These are phyloP conservation scores for Amazona vittata DNA, from an alignment of 2,113 vertebrate genomes.

Conservation along the genomic window DNA sequence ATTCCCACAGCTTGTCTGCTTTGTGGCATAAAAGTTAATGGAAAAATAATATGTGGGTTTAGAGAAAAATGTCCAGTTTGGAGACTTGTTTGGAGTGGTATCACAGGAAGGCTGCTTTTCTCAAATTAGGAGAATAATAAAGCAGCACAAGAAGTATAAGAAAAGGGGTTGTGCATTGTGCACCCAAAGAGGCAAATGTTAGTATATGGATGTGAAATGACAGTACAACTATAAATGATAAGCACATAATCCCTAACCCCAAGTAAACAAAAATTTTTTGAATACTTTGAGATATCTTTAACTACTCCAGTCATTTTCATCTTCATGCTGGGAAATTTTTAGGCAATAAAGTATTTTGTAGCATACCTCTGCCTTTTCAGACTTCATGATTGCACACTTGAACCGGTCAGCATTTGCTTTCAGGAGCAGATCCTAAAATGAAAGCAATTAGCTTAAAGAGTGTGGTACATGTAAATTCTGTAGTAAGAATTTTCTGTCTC, in stretches of 20 bases:
- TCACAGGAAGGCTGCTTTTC: background rate
- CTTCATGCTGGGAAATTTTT: background rate
- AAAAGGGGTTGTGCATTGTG: background rate
- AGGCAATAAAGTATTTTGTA: background rate
- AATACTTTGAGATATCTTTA: background rate
- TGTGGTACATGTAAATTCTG: background rate
- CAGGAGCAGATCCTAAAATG: conserved; percentile 73
- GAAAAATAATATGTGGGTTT: conserved; percentile 12
- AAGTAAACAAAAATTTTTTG: background rate
- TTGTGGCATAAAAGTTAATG: background rate
- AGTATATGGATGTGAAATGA: background rate
- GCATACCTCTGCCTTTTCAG: conserved; percentile 70
- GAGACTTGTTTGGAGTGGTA: background rate
- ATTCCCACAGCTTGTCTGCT: background rate
- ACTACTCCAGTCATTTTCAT: background rate
- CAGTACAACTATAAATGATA: background rate
- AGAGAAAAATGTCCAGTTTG: background rate
- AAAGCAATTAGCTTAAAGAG: background rate
- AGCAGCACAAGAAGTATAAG: background rate
- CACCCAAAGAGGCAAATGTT: background rate
- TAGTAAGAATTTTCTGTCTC: background rate
- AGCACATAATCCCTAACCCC: background rate
- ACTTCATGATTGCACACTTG: conserved; percentile 76
- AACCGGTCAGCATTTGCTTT: conserved; percentile 79
- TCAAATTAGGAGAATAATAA: background rate